Percentiles rank a stretch among this genome's conserved stretches.
phyloP scores from a whole-genome alignment of 2,888 invertebrate genomes.

The Eupithecia centaureata region DNA sequence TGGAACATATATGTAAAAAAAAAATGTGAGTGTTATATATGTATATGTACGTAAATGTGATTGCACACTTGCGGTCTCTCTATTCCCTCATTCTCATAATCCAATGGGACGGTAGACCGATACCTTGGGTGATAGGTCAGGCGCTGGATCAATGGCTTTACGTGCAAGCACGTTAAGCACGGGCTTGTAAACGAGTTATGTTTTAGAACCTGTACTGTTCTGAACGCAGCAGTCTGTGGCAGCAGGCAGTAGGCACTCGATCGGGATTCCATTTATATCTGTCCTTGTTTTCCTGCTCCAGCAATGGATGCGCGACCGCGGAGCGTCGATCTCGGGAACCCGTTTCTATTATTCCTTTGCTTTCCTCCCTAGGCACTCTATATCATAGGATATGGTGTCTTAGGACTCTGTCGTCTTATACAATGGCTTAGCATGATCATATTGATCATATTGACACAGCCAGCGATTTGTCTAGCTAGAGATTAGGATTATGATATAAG shows the following conservation, averaged over 20 bases:
- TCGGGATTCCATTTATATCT: conserved; percentile 70
- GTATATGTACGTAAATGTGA: too few species aligned
- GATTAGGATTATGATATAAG: too few species aligned
- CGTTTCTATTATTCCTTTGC: conserved; percentile 28
- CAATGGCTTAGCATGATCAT: background rate
- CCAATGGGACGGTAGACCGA: too few species aligned
- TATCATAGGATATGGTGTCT: background rate
- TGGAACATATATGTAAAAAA: too few species aligned
- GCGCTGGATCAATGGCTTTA: too few species aligned
- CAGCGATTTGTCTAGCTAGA: background rate
- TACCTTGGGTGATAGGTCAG: too few species aligned
- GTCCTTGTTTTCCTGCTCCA: conserved; percentile 70
- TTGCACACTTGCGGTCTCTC: too few species aligned
- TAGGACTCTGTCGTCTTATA: background rate
- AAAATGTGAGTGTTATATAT: too few species aligned
- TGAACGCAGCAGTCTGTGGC: conserved; percentile 8
- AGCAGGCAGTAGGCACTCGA: conserved; percentile 33
- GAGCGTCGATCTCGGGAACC: conserved; percentile 43
- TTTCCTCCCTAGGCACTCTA: conserved; percentile 9
- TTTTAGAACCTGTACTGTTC: background rate
- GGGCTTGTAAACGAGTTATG: too few species aligned
- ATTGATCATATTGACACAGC: too few species aligned
- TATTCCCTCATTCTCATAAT: too few species aligned
- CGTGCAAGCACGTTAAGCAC: too few species aligned
- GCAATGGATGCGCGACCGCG: conserved; percentile 44